Evolutionary conservation across 2,888 invertebrate genomes (phyloP), one percentile per base, ranked within the genome.

Genomic region (Corythucha ciliata): DNA sequence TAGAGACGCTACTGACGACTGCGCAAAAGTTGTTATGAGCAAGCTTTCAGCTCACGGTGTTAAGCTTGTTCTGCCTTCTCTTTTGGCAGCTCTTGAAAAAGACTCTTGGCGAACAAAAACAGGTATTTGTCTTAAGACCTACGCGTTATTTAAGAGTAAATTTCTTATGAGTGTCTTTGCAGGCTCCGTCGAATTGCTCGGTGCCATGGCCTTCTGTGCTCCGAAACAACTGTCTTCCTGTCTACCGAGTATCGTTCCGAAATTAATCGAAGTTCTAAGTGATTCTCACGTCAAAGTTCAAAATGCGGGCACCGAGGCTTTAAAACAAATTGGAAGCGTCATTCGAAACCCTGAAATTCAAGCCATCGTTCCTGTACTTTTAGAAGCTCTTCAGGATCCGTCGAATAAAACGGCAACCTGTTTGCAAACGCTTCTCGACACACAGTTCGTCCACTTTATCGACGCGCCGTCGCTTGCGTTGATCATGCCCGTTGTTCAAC

Each of bases 81-180:
- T 98, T 57, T 72, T 98, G 56, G 83, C 84, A 61, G 97, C 94
- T 26, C 72, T 98, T 50, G 89, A 96, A 67, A 92, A 97, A 68
- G 97, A 98, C 70, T 93, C 94, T 14, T 99, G 98, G 98, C 75
- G 98, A 64, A 98, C 98, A 1, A 96, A 96, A 71, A 89, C 90
- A 6, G 91, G 83, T 80, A 46, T 61, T 10, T 21, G 20, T 33
- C 10, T 4, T 8, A 24, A n/a, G 8, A 25, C 2, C 21, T 44
- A 5, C n/a, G n/a, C n/a, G n/a, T n/a, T n/a, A n/a, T n/a, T 10
- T 10, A 37, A 37, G n/a, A 10, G n/a, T 37, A 14, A 10, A 14
- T 12, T 10, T 12, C 8, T 10, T 37, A 12, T 14, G 37, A 37
- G 18, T 37, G 8, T 10, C 14, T 29, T 29, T 8, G 29, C 67